phyloP scores from a whole-genome alignment of 2,113 vertebrate genomes.

The Manacus vitellinus region DNA sequence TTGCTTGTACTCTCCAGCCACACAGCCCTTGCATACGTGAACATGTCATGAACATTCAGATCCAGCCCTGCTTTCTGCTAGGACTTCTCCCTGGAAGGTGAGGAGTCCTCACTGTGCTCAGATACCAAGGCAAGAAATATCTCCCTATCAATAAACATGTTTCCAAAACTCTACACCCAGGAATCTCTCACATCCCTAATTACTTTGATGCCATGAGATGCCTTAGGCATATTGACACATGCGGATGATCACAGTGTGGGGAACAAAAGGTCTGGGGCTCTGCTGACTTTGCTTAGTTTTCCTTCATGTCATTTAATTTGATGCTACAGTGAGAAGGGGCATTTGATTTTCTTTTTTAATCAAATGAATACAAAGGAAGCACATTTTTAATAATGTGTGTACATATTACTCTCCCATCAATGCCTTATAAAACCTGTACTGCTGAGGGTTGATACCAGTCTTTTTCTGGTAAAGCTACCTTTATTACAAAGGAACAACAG shows the following conservation, averaged over 20 bases:
- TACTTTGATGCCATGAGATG: neutral
- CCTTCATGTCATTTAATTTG: neutral
- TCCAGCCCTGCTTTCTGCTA: neutral
- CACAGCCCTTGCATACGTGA: neutral
- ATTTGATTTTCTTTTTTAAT: neutral
- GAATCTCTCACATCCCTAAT: neutral
- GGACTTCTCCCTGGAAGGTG: neutral
- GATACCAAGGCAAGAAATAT: neutral
- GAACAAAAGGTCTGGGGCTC: neutral
- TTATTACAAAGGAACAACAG: neutral
- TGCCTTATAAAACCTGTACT: neutral
- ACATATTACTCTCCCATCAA: neutral
- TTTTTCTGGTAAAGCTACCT: neutral
- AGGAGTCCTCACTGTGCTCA: neutral
- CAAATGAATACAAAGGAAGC: neutral
- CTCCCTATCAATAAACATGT: neutral
- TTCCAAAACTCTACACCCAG: neutral
- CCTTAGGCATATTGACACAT: fast-evolving
- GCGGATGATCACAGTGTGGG: neutral
- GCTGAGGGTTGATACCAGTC: neutral
- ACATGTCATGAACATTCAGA: neutral
- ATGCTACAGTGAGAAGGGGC: neutral
- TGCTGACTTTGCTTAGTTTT: neutral
- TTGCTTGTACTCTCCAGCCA: neutral
- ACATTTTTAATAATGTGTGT: neutral